These are phyloP conservation scores for Taxidea taxus DNA, from an alignment of 2,113 vertebrate genomes.

Conservation along the genomic window DNA sequence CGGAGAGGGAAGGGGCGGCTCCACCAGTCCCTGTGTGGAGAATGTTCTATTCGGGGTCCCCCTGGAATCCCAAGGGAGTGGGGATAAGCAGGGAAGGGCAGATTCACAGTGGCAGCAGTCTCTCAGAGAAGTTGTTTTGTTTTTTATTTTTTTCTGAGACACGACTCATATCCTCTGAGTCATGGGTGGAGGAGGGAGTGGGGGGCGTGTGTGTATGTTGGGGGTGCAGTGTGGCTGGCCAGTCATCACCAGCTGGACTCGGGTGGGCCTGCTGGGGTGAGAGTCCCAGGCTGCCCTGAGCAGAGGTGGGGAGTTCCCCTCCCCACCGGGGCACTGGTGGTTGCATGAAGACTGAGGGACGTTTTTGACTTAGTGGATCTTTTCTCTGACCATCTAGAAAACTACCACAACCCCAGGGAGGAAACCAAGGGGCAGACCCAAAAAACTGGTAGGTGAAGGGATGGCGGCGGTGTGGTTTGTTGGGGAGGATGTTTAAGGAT, in stretches of 20 bases:
- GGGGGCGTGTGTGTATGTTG: slow-evolving; percentile 26
- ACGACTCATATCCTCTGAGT: slow-evolving; percentile 85
- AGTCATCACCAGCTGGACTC: slow-evolving; percentile 55
- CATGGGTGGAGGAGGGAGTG: slow-evolving; percentile 56
- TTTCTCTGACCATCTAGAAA: slow-evolving; percentile 83
- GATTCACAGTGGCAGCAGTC: not conserved
- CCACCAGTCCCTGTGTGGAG: not conserved
- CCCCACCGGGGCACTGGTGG: not conserved
- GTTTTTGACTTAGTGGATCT: not conserved
- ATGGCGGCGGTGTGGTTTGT: fast-evolving
- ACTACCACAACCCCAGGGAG: slow-evolving; percentile 87
- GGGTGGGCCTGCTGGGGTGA: not conserved
- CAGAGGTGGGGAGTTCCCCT: not conserved
- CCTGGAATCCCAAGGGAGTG: not conserved
- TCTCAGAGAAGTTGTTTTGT: slow-evolving; percentile 17
- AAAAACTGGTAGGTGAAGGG: slow-evolving; percentile 89
- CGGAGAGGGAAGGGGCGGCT: not conserved
- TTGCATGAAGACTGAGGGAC: not conserved
- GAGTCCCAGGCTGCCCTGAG: not conserved
- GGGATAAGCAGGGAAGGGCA: not conserved
- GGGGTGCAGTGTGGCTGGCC: slow-evolving; percentile 18
- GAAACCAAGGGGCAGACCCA: slow-evolving; percentile 95
- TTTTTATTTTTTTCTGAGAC: slow-evolving; percentile 58
- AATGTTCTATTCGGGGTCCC: not conserved
- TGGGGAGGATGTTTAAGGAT: not conserved